Evolutionary conservation across 1,140 invertebrate species (phyloP).

Genomic region (Rhagoletis zephyria): DNA sequence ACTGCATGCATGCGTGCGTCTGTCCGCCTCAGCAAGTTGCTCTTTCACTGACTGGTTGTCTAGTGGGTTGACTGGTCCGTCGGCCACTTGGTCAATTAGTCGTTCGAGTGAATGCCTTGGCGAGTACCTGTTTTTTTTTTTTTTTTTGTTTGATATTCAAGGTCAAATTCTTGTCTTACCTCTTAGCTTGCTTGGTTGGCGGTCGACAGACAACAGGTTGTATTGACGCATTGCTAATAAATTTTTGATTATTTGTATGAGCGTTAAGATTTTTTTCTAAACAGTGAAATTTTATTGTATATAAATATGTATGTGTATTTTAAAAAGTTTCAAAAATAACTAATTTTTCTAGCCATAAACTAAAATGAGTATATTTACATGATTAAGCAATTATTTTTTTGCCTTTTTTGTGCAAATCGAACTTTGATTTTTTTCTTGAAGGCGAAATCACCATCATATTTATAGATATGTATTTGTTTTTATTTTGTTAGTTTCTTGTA

Average conservation of each 20-base stretch:
- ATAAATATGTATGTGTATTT: too few relatives aligned
- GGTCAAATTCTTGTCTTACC: constrained; percentile 24
- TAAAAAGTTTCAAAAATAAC: too few relatives aligned
- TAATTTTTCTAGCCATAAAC: too few relatives aligned
- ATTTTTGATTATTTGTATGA: not conserved
- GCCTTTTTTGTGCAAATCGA: too few relatives aligned
- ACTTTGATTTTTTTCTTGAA: too few relatives aligned
- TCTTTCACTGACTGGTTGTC: constrained; percentile 29
- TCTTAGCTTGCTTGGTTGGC: not conserved
- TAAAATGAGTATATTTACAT: too few relatives aligned
- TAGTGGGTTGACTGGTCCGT: not conserved
- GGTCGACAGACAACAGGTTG: not conserved
- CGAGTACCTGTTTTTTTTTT: not conserved
- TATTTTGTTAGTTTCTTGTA: too few relatives aligned
- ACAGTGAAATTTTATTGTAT: too few relatives aligned
- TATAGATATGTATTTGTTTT: too few relatives aligned
- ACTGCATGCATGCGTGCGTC: not conserved
- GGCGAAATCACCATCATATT: too few relatives aligned
- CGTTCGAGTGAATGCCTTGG: constrained; percentile 12
- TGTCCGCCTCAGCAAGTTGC: not conserved
- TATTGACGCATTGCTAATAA: not conserved
- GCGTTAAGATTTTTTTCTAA: too few relatives aligned
- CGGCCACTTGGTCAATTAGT: not conserved
- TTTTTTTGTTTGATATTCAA: not conserved
- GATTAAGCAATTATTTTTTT: too few relatives aligned